Evolutionary conservation across 2,888 invertebrate species (phyloP), one percentile per base, ranked within the genome.

Genomic region (Amblyjoppa proteus): DNA sequence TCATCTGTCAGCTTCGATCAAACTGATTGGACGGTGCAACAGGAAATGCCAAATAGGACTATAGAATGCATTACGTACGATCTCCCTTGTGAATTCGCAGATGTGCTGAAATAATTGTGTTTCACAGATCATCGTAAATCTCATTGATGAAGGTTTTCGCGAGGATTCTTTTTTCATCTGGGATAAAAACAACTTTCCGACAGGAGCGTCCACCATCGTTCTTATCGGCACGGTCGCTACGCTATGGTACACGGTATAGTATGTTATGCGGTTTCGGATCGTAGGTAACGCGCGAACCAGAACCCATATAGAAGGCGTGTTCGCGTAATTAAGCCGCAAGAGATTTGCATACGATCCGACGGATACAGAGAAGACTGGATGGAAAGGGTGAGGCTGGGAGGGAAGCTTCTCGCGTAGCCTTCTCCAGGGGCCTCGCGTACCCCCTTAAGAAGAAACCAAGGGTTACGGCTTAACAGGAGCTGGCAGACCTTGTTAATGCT

Each of bases 261-360:
- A 83, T 71, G 81, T 81, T 53, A 64, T 84, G 87, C 80, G 87
- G 87, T 90, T 91, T 90, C 90, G 90, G 90, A 91, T 88, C 89
- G 90, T 89, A 88, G 86, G 92, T 92, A 92, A 91, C 91, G 88
- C 89, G 90, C 90, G 90, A 93, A 90, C 92, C 89, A 90, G 90
- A 90, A 91, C 88, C 89, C 90, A 88, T 91, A 91, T 90, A 91
- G 91, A 90, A 92, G 92, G 92, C 91, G 92, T 92, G 93, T 91
- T 92, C 91, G 91, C 92, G 92, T 93, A 93, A 93, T 93, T 93
- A 93, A 93, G 93, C 93, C 92, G 90, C 93, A 89, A 90, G 92
- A 92, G 93, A 93, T 93, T 93, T 93, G 93, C 93, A 93, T 93
- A 93, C 91, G 92, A 93, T 92, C 93, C 91, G 91, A 91, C 91